Percentiles rank a stretch among this genome's conserved stretches.
Evolutionary conservation across 2,797 vertebrate genomes (phyloP).

Genomic region (Syndactyla subalaris): DNA sequence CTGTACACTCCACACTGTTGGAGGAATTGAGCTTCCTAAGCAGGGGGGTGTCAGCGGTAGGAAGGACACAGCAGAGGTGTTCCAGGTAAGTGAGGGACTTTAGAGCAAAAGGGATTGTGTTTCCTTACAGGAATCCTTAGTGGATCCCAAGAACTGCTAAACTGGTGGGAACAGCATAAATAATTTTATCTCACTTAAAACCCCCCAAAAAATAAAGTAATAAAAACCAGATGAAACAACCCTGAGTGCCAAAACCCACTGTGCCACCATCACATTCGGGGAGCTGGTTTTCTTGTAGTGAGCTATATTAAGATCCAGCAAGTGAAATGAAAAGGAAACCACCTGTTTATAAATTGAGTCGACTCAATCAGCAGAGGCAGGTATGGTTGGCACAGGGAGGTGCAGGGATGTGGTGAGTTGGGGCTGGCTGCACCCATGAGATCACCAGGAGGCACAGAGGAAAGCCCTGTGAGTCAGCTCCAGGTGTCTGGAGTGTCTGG

Average conservation of each 20-base stretch:
- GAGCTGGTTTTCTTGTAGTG: neutral
- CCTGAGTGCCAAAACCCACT: neutral
- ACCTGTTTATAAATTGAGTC: neutral
- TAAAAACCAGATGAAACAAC: neutral
- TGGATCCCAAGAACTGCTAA: neutral
- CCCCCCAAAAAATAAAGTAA: neutral
- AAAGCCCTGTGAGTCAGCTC: slow-evolving; percentile 29
- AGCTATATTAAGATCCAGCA: neutral
- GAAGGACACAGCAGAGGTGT: neutral
- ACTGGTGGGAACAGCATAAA: accelerated
- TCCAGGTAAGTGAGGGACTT: neutral
- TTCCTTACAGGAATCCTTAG: neutral
- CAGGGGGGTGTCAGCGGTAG: neutral
- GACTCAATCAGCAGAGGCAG: neutral
- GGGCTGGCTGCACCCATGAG: neutral
- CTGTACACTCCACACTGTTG: accelerated
- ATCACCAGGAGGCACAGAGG: neutral
- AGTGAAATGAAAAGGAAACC: neutral
- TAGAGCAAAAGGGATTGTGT: neutral
- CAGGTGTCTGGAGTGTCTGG: neutral
- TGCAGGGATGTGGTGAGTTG: neutral
- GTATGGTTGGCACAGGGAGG: slow-evolving; percentile 21
- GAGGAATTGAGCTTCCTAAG: neutral
- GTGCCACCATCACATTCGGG: accelerated
- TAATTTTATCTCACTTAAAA: neutral